These are phyloP conservation scores for Onychorhynchus coronatus DNA, from an alignment of 2,113 vertebrate genomes.

Conservation along the genomic window DNA sequence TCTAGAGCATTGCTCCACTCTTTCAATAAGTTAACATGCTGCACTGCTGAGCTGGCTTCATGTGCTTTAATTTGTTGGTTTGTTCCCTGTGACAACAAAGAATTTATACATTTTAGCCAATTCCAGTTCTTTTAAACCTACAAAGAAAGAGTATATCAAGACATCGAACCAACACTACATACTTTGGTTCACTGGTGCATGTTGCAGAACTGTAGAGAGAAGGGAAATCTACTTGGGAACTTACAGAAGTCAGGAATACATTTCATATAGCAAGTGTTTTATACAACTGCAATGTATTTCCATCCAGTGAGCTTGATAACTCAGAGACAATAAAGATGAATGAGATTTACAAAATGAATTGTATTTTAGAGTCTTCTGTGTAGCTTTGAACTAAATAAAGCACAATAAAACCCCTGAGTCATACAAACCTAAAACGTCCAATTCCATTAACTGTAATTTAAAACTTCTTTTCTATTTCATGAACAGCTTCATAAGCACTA, in stretches of 20 bases:
- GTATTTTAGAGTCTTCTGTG: background rate
- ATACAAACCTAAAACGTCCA: background rate
- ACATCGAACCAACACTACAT: conserved; percentile 30
- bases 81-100: conserved; percentile 82
- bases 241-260: conserved; percentile 14
- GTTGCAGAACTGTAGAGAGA: conserved; percentile 21
- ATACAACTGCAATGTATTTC: conserved; percentile 6
- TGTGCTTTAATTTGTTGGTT: conserved; percentile 94
- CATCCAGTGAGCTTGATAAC: background rate
- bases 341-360: conserved; percentile 15
- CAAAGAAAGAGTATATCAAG: conserved; percentile 35
- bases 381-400: conserved; percentile 34
- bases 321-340: conserved; percentile 32
- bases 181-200: conserved; percentile 2
- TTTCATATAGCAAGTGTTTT: conserved; percentile 16
- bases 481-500: background rate
- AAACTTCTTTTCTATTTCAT: background rate
- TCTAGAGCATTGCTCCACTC: conserved; percentile 87
- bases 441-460: conserved; percentile 9
- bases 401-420: background rate
- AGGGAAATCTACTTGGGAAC: background rate
- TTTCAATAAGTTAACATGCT: conserved; percentile 91
- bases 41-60: conserved; percentile 87
- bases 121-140: background rate
- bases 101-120: conserved; percentile 51